Evolutionary conservation across 2,797 vertebrate genomes (phyloP).

Genomic region (Tapera naevia): DNA sequence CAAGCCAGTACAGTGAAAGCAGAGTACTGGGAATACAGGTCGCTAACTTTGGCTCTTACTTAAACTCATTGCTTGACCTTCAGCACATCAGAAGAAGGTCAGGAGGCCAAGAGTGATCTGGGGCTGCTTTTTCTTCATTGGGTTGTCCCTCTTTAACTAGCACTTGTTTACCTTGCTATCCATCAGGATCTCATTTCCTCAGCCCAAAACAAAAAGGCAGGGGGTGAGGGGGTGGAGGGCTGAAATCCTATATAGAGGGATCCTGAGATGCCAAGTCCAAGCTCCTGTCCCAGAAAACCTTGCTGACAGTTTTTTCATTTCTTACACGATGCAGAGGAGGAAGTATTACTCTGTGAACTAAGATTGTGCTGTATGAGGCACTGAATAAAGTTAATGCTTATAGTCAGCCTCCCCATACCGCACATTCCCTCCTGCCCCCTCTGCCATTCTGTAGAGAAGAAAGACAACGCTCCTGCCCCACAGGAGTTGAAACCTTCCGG

Average conservation of each 20-base stretch:
- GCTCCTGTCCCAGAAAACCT: not conserved
- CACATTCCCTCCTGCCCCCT: accelerated
- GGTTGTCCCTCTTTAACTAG: not conserved
- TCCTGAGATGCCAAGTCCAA: not conserved
- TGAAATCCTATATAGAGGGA: not conserved
- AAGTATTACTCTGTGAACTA: not conserved
- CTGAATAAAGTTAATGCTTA: not conserved
- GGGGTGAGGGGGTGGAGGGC: too few species aligned
- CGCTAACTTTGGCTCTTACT: not conserved
- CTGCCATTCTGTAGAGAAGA: accelerated
- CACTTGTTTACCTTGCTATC: not conserved
- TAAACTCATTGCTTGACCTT: not conserved
- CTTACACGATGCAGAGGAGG: not conserved
- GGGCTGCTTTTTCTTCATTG: not conserved
- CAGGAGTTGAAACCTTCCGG: not conserved
- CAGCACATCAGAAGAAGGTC: not conserved
- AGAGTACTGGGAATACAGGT: not conserved
- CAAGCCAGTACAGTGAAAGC: not conserved
- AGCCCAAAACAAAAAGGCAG: not conserved
- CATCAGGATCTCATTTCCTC: not conserved
- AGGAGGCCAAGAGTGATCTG: not conserved
- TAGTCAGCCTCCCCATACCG: not conserved
- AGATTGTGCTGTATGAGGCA: not conserved
- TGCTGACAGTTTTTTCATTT: not conserved
- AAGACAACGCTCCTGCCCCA: not conserved